phyloP scores from a whole-genome alignment of 2,888 invertebrate species.

The Sicus ferrugineus region DNA sequence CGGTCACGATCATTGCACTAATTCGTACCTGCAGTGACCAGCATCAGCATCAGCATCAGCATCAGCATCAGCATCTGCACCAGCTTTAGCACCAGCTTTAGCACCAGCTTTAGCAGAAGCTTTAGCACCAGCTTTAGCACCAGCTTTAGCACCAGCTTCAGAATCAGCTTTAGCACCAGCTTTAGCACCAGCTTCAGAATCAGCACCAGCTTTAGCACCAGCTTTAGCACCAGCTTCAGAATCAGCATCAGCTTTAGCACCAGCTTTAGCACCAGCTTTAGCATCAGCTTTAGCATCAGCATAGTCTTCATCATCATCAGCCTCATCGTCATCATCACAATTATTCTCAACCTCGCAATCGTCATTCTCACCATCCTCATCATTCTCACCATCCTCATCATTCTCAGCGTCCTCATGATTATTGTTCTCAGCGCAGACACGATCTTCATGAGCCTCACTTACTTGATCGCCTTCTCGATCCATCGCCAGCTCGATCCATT shows the following conservation, averaged over 20 bases:
- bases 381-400: not conserved
- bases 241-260: not conserved
- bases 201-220: not conserved
- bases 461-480: not conserved
- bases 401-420: not conserved
- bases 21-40: too few relatives aligned
- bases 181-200: not conserved
- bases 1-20: too few relatives aligned
- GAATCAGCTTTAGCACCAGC: not conserved
- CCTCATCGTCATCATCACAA: not conserved
- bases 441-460: not conserved
- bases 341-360: not conserved
- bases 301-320: not conserved
- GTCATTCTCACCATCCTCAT: not conserved
- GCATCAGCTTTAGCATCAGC: not conserved
- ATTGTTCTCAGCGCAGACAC: not conserved
- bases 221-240: not conserved
- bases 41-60: not conserved
- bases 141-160: not conserved
- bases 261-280: not conserved
- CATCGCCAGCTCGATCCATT: not conserved
- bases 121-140: not conserved
- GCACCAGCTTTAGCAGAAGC: not conserved
- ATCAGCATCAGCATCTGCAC: not conserved
- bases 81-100: not conserved